Evolutionary conservation across 2,797 vertebrate species (phyloP), one percentile per base, ranked within the genome.

Genomic region (Cuniculus paca): DNA sequence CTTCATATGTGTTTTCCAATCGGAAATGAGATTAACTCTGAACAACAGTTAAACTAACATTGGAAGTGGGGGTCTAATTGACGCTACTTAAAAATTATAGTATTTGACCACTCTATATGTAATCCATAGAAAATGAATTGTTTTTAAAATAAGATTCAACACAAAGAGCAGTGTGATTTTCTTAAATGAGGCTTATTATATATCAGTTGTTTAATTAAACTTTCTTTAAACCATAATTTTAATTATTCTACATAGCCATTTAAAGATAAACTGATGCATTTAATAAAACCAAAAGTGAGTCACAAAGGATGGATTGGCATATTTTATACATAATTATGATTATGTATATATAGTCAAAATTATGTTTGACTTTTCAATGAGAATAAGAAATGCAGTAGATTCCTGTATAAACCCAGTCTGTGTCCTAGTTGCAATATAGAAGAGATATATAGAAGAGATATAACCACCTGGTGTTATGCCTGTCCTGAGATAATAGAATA

Each of bases 161-260:
- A 20, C 48, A 72, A 54, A 70, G 9, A 45, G 34, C 1, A 36
- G 34, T 42, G 42, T 87, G 42, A 48, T 79, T 84, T 86, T 93
- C 22, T 70, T 95, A 89, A 90, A 83, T 45, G 60, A 95, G 22
- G 6, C 24, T 95, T 95, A 11, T 78, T 95, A 96, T 65, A 26
- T 74, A 89, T n/a, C 4, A 26, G 5, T 48, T 74, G 16, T 78
- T 90, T 87, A 86, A 74, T 68, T 52, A 96, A 95, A 78, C 56
- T 94, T 94, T 56, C 70, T 96, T 89, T 81, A 7, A 86, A 86
- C n/a, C 87, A 10, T 63, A 36, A 65, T 86, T 75, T 90, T 79
- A 88, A 80, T 90, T 93, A 17, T 96, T 95, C 28, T 63, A 48
- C 4, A 84, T 82, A 90, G 56, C 7, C 31, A 78, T 45, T 36